Base-by-base conservation (phyloP, 2,888 invertebrate genomes). In the Barypeithes pellucidus region DNA sequence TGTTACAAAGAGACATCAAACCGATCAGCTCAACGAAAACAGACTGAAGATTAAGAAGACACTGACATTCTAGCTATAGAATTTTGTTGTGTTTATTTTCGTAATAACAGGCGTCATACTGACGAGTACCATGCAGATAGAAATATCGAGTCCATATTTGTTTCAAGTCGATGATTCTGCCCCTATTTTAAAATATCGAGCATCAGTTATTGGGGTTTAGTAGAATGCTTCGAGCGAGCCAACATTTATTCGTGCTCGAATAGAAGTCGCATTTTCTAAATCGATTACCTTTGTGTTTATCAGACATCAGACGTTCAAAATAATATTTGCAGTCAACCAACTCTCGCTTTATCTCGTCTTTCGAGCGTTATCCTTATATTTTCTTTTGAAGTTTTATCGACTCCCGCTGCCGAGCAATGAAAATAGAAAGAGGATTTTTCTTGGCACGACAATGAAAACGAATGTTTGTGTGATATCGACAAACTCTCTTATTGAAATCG, bases 271-370 rank as follows among this genome's bases (percentile, higher is more conserved):
- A 14, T 61, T 54, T 72, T 54, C 59, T 41, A 20, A 60, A 57
- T 41, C 66, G 61, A 72, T 67, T 72, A 61, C 67, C 67, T 67
- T 61, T 66, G 50, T 59, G 59, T 71, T 71, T 71, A 71, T 67
- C 67, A 72, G 67, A 67, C 67, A 59, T 59, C 59, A 67, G 67
- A 52, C 72, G 45, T 67, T 66, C 60, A 61, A 70, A 73, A 73
- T 69, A 63, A 68, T 73, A 70, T 69, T 73, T 73, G 66, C 63
- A 66, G 73, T 68, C 73, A 70, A 65, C 63, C 50, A 63, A 65
- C 45, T 57, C 54, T 18, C 60, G n/a, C 57, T 60, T 67, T 43
- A 43, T 45, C 52, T 73, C 47, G 63, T 24, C 50, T 45, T 36
- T 47, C 52, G 33, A 33, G 52, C 61, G 39, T 60, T 70, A 63